Evolutionary conservation across 2,113 vertebrate genomes (phyloP).

Genomic region (Aphyosemion australe): DNA sequence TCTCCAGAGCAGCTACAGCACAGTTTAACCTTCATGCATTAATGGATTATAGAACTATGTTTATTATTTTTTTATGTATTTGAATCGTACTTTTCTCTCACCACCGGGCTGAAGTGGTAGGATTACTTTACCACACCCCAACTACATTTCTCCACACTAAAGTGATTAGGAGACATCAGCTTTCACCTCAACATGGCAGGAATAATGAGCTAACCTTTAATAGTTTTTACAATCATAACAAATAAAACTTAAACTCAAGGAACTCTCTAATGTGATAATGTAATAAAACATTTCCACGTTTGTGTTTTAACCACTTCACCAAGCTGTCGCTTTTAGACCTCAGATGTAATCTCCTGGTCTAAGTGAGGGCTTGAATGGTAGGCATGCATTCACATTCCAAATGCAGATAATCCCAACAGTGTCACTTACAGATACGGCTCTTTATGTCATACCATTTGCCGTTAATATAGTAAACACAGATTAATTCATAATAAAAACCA

Average conservation of each 20-base stretch:
- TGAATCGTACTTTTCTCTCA: constrained; percentile 51
- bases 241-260: neutral
- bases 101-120: constrained; percentile 47
- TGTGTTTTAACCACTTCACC: constrained; percentile 2
- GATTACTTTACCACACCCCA: constrained; percentile 62
- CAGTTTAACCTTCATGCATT: constrained; percentile 77
- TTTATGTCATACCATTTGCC: neutral
- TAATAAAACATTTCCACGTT: neutral
- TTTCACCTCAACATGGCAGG: neutral
- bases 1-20: constrained; percentile 62
- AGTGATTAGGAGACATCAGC: constrained; percentile 18
- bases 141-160: constrained; percentile 45
- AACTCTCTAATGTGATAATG: neutral
- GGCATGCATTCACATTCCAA: constrained; percentile 21
- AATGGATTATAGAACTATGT: constrained; percentile 75
- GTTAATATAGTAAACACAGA: constrained; percentile 1
- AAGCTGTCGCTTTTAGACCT: constrained; percentile 36
- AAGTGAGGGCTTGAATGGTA: neutral
- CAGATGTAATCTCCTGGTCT: constrained; percentile 37
- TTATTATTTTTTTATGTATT: constrained; percentile 48
- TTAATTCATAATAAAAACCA: neutral
- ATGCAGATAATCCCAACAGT: constrained; percentile 36
- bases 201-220: constrained; percentile 3
- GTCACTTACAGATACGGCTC: constrained; percentile 15
- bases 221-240: neutral